Base-by-base conservation (phyloP, 2,113 vertebrate genomes). In the Galemys pyrenaicus region DNA sequence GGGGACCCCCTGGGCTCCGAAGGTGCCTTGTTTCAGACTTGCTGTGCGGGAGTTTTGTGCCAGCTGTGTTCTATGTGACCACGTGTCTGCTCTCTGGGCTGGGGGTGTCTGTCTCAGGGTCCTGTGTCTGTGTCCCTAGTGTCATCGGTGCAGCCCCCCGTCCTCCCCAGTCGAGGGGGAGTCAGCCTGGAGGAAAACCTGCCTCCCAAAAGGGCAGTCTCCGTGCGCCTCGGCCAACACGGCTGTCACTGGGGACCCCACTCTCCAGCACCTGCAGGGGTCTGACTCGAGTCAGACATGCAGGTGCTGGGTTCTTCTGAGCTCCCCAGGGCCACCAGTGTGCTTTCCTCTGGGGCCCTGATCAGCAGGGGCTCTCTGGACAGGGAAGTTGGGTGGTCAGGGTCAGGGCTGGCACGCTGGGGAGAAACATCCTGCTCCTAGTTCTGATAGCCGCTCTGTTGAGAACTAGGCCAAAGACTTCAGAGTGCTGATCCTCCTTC, bases 41-140 rank as follows among this genome's bases (percentile, higher is more conserved):
- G 60, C 92, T 94, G 67, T 82, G 80, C 95, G 84, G 73, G 58
- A 70, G 62, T 94, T 77, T 56, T 41, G 71, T 96, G 80, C 51
- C 4, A 71, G 77, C 92, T 95, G 67, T 96, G 94, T 97, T 94
- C 92, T 95, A 6, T 96, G 96, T 97, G 73, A 83, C 90, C 87
- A 75, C 24, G 0, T 95, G 95, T 97, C n/a, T 92, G 62, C 92
- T 68, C n/a, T 89, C 49, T 1, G 58, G 58, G 41, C 22, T 39
- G 13, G 39, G 86, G 75, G 60, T 95, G 92, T 96, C 77, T 95
- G 97, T 97, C 96, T 96, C 83, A 73, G 96, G 97, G 94, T 97
- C 95, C 79, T 94, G 67, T 95, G 96, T 97, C 95, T 97, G 71
- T 95, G 96, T 97, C 80, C 68, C 93, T 92, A 80, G 64, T 94